A percentile compares a stretch with the other conserved stretches of the same genome.
Evolutionary conservation across 2,888 invertebrate species (phyloP).

Genomic region (Zeuzera pyrina): DNA sequence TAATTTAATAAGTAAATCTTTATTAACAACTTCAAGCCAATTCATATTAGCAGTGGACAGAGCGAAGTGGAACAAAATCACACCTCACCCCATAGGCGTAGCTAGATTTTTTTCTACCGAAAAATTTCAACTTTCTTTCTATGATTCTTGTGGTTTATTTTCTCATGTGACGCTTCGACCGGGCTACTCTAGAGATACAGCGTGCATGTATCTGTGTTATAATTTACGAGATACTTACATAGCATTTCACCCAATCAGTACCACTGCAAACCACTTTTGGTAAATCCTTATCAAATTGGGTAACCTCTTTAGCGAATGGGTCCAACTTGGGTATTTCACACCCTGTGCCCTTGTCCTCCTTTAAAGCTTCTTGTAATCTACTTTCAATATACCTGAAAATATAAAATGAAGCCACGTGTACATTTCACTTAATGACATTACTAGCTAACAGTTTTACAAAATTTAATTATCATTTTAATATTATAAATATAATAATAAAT

Average conservation of each 20-base stretch:
- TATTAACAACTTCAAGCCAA: neutral
- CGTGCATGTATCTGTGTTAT: too few species aligned
- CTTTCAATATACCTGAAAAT: conserved; percentile 40
- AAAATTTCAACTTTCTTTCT: too few species aligned
- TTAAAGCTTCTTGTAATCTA: conserved; percentile 41
- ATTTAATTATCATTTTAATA: neutral
- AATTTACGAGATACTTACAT: conserved; percentile 64
- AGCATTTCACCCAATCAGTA: conserved; percentile 85
- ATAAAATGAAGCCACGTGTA: conserved; percentile 4
- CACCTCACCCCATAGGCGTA: neutral
- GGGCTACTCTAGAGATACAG: too few species aligned
- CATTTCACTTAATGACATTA: neutral
- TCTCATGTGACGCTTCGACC: too few species aligned
- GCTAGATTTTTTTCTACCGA: too few species aligned
- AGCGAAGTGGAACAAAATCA: neutral
- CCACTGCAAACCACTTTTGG: conserved; percentile 76
- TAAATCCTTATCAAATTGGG: conserved; percentile 77
- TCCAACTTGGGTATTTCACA: conserved; percentile 59
- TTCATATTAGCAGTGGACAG: neutral
- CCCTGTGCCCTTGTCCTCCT: conserved; percentile 46
- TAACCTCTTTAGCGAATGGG: conserved; percentile 78
- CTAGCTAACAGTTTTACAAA: neutral
- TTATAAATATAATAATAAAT: neutral
- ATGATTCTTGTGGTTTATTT: too few species aligned
- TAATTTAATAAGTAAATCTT: conserved; percentile 20